These are phyloP conservation scores for Melanostoma mellinum DNA, from an alignment of 2,888 invertebrate genomes.

Conservation along the genomic window DNA sequence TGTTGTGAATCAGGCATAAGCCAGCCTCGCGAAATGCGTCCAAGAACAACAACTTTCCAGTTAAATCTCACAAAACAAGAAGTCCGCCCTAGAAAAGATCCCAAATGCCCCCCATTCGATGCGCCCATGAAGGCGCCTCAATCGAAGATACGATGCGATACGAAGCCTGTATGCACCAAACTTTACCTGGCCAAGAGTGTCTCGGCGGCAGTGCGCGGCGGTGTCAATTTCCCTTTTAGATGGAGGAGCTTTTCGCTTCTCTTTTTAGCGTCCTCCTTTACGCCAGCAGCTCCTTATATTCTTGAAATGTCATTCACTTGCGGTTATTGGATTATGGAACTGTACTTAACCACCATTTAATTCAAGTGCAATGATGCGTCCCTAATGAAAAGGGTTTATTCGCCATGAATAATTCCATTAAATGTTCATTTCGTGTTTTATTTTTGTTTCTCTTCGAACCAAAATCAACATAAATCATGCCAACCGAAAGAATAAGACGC, in stretches of 20 bases:
- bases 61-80: no score
- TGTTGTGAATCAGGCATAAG: no score
- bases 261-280: background rate
- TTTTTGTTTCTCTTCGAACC: background rate
- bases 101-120: background rate
- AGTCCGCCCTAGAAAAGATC: no score
- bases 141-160: conserved; percentile 6
- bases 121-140: conserved; percentile 16
- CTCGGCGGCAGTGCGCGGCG: conserved; percentile 19
- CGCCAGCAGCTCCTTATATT: conserved; percentile 27
- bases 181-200: conserved; percentile 24
- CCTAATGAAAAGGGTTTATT: conserved; percentile 71
- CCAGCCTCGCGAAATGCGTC: no score
- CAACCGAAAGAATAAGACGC: conserved; percentile 10
- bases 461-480: conserved; percentile 52
- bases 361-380: conserved; percentile 63
- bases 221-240: conserved; percentile 60
- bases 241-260: conserved; percentile 33
- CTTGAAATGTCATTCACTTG: conserved; percentile 69
- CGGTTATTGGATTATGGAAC: conserved; percentile 70
- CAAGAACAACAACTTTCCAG: no score
- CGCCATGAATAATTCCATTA: conserved; percentile 70
- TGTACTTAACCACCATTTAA: conserved; percentile 72
- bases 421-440: conserved; percentile 48
- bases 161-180: conserved; percentile 11